Conservation (phyloP, 2,888 invertebrate genomes). For the Ophion slaviceki region DNA sequence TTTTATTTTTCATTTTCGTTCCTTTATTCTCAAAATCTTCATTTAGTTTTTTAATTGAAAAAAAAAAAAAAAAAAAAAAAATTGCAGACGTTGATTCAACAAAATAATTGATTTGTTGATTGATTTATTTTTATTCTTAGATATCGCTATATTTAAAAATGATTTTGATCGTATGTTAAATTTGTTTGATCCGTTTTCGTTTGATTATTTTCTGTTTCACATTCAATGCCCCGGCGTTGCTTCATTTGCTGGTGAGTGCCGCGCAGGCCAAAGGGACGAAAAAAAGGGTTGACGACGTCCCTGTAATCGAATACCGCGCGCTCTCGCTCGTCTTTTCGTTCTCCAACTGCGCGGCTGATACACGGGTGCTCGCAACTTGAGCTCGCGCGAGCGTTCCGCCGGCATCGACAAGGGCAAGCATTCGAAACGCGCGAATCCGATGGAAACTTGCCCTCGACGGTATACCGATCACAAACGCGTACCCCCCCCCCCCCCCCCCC, state of each 20-base stretch:
- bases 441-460: neutral
- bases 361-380: neutral
- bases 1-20: neutral
- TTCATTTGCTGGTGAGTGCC: neutral
- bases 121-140: no score
- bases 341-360: neutral
- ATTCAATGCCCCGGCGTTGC: neutral
- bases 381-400: neutral
- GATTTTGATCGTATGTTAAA: neutral
- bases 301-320: neutral
- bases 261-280: neutral
- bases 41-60: neutral
- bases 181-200: neutral
- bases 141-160: neutral
- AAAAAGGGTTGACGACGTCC: neutral
- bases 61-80: no score
- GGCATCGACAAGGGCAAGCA: slow-evolving; percentile 6
- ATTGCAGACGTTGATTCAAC: no score
- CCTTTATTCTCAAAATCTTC: neutral
- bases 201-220: no score
- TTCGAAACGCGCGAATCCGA: neutral
- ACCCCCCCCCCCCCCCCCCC: no score
- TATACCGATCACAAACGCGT: neutral
- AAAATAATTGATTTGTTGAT: no score
- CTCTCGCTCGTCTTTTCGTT: neutral